phyloP scores from a whole-genome alignment of 30 jellyfish, hydroid and myxozoan genomes.

The Morbakka virulenta region DNA sequence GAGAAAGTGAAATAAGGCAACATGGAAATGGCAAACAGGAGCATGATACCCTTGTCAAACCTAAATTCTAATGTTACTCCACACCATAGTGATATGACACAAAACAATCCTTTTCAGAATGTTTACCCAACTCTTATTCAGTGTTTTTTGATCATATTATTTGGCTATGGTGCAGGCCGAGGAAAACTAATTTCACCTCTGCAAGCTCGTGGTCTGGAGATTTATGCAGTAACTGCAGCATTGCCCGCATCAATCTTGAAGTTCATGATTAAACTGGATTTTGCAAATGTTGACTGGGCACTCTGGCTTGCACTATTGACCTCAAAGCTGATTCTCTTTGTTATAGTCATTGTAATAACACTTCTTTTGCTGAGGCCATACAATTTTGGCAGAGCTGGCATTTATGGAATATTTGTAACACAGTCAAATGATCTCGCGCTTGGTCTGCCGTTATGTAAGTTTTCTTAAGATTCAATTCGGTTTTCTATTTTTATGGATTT shows the following conservation, averaged over 20 bases:
- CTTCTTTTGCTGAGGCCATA: constrained; percentile 36
- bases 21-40: no score
- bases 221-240: constrained; percentile 42
- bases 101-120: constrained; percentile 41
- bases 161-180: constrained; percentile 70
- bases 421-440: constrained; percentile 91
- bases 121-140: constrained; percentile 81
- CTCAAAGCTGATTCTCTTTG: constrained; percentile 48
- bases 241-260: constrained; percentile 82
- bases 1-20: no score
- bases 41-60: no score
- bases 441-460: constrained; percentile 93
- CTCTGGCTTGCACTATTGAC: constrained; percentile 71
- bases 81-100: no score
- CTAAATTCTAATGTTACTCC: no score
- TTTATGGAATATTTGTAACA: constrained; percentile 76
- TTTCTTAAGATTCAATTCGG: not conserved
- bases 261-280: constrained; percentile 65
- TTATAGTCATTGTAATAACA: constrained; percentile 45
- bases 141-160: constrained; percentile 68
- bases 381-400: constrained; percentile 70
- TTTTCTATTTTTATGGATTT: no score
- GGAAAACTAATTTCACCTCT: constrained; percentile 38
- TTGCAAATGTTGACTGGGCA: constrained; percentile 67
- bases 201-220: constrained; percentile 74